These are phyloP conservation scores for Phymorhynchus buccinoides DNA, from an alignment of 1,140 invertebrate genomes.

Conservation along the genomic window DNA sequence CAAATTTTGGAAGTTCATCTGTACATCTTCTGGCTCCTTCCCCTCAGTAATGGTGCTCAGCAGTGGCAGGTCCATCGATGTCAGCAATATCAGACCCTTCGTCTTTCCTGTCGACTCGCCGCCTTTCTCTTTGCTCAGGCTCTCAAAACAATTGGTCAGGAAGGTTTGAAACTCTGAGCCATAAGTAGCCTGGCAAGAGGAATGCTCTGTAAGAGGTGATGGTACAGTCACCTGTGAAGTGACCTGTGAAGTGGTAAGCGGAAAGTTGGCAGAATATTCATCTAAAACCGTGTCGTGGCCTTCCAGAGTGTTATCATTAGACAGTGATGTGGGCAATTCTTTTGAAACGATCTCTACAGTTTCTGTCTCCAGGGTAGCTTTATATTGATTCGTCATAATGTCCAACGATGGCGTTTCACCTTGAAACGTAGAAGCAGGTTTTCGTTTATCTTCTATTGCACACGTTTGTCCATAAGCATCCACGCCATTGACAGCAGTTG, in stretches of 20 bases:
- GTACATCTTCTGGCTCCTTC: background rate
- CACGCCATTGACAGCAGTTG: background rate
- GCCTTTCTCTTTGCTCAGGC: background rate
- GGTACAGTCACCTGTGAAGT: background rate
- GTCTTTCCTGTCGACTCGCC: background rate
- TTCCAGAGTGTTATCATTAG: background rate
- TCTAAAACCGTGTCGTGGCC: background rate
- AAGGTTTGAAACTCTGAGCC: background rate
- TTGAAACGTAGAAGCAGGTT: background rate
- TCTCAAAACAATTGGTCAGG: background rate
- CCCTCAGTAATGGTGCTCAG: background rate
- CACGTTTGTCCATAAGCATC: background rate
- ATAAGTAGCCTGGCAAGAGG: background rate
- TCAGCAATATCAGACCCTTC: slow-evolving; percentile 5
- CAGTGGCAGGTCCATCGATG: background rate
- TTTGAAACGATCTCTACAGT: background rate
- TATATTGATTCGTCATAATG: background rate
- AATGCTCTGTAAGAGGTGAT: background rate
- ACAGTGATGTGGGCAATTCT: background rate
- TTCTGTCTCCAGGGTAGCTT: background rate
- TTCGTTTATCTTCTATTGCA: background rate
- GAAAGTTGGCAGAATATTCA: background rate
- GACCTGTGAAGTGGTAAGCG: background rate
- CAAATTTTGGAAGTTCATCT: background rate
- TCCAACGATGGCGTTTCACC: background rate